A percentile compares a stretch with the other conserved stretches of the same genome.
These are phyloP conservation scores for Epiblema foenella DNA, from an alignment of 2,888 invertebrate species.

Conservation along the genomic window DNA sequence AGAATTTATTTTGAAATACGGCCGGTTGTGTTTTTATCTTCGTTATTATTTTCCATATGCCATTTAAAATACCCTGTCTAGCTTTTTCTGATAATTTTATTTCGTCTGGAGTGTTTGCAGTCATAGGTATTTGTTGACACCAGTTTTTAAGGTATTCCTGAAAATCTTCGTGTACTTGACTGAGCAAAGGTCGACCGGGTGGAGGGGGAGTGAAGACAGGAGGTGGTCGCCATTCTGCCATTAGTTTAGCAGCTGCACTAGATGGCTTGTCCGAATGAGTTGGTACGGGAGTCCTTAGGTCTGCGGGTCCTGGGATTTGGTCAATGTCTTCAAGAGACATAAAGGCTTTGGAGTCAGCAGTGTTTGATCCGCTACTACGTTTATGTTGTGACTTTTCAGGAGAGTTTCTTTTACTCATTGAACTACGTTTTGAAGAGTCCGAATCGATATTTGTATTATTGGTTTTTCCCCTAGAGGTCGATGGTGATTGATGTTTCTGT, in stretches of 20 bases:
- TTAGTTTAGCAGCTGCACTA: conserved; percentile 4
- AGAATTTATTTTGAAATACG: conserved; percentile 57
- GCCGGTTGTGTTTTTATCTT: conserved; percentile 63
- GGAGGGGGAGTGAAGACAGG: conserved; percentile 11
- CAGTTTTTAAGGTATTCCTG: conserved; percentile 56
- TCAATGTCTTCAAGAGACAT: background rate
- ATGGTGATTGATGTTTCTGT: background rate
- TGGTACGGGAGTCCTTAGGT: conserved; percentile 1
- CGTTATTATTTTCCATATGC: conserved; percentile 63
- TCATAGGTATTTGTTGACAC: conserved; percentile 62
- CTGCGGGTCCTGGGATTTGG: background rate
- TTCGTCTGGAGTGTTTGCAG: conserved; percentile 50
- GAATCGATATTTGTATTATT: background rate
- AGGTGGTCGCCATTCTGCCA: conserved; percentile 25
- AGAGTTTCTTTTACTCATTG: background rate
- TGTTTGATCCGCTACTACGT: background rate
- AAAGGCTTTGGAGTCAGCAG: no score
- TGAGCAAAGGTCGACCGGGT: conserved; percentile 51
- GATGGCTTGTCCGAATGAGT: background rate
- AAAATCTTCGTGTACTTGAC: conserved; percentile 59
- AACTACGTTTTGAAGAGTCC: background rate
- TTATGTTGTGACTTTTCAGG: background rate
- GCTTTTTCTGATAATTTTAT: conserved; percentile 53
- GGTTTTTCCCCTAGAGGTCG: background rate
- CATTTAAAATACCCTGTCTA: conserved; percentile 61